phyloP scores from a whole-genome alignment of 2,888 invertebrate species.

The Salpingus planirostris region DNA sequence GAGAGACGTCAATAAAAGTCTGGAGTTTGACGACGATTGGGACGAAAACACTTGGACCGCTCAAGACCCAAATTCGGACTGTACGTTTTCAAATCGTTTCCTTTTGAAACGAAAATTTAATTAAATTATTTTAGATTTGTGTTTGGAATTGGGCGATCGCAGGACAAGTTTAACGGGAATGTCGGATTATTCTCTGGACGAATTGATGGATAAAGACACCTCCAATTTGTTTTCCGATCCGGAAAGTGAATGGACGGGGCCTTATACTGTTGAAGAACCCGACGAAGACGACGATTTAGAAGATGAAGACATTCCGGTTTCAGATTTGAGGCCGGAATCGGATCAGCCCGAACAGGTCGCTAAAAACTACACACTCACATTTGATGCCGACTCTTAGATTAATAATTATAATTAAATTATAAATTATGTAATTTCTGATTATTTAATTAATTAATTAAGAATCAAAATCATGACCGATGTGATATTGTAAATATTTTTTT shows the following conservation, averaged over 20 bases:
- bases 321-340: slow-evolving; percentile 47
- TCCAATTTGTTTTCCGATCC: slow-evolving; percentile 59
- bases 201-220: slow-evolving; percentile 45
- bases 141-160: background rate
- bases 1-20: slow-evolving; percentile 51
- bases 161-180: slow-evolving; percentile 31
- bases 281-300: slow-evolving; percentile 25
- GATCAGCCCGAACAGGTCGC: slow-evolving; percentile 40
- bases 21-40: slow-evolving; percentile 60
- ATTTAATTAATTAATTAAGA: too few species aligned
- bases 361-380: too few species aligned
- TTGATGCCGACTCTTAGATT: too few species aligned
- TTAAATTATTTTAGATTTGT: too few species aligned
- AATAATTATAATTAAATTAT: too few species aligned
- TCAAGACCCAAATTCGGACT: too few species aligned
- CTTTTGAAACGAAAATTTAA: too few species aligned
- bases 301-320: slow-evolving; percentile 17
- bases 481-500: too few species aligned
- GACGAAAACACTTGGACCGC: slow-evolving; percentile 39
- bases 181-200: slow-evolving; percentile 47
- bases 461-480: too few species aligned
- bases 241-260: slow-evolving; percentile 57
- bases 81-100: too few species aligned
- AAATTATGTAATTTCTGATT: too few species aligned
- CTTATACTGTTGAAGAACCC: slow-evolving; percentile 32